Evolutionary conservation across 2,888 invertebrate species (phyloP).

Genomic region (Melipona bicolor): DNA sequence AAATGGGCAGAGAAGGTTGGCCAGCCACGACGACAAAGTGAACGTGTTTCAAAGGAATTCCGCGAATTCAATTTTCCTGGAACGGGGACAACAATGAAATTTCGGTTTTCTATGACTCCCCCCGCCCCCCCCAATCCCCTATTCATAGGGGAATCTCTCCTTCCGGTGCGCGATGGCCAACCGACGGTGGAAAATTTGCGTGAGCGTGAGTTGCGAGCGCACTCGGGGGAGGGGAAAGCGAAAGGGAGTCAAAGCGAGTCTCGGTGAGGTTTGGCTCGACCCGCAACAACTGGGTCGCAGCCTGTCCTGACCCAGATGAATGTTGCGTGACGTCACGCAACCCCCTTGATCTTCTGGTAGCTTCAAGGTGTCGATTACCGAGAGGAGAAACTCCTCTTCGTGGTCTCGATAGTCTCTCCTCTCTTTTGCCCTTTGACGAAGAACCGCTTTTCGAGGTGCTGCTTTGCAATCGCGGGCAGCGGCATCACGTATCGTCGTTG

Average conservation of each 20-base stretch:
- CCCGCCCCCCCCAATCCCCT: not conserved
- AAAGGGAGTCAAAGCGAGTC: not conserved
- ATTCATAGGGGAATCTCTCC: not conserved
- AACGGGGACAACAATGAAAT: constrained; percentile 33
- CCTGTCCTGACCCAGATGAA: constrained; percentile 80
- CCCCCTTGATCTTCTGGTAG: constrained; percentile 56
- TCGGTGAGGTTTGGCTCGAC: constrained; percentile 28
- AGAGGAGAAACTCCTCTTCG: constrained; percentile 29
- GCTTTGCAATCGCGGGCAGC: too few species aligned
- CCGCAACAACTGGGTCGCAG: constrained; percentile 77
- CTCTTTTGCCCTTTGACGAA: constrained; percentile 11
- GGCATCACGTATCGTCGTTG: not conserved
- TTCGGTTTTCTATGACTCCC: not conserved
- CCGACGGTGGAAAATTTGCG: constrained; percentile 66
- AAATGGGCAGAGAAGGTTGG: not conserved
- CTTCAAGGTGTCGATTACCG: constrained; percentile 40
- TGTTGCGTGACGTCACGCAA: constrained; percentile 76
- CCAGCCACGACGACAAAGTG: constrained; percentile 4
- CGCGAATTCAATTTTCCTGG: constrained; percentile 44
- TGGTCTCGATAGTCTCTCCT: not conserved
- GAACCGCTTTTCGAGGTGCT: too few species aligned
- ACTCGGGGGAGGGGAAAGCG: constrained; percentile 30
- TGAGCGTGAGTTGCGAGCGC: constrained; percentile 58
- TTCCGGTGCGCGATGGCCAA: not conserved
- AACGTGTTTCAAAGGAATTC: constrained; percentile 36